These are phyloP conservation scores for Sisyra nigra DNA, from an alignment of 2,888 invertebrate species.

Conservation along the genomic window DNA sequence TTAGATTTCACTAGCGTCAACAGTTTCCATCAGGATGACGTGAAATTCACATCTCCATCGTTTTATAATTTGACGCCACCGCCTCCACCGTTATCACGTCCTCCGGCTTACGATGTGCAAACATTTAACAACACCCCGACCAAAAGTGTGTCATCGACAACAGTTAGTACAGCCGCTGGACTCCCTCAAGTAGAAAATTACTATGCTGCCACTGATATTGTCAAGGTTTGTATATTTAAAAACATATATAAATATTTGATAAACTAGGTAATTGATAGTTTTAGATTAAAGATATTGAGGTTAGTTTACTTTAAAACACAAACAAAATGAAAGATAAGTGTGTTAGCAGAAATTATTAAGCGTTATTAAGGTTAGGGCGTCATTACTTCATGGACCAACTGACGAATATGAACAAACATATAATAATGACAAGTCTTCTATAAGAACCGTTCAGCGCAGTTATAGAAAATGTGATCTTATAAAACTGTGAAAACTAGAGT, in stretches of 20 bases:
- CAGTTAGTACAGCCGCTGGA: conserved; percentile 13
- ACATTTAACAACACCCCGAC: conserved; percentile 21
- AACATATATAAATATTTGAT: background rate
- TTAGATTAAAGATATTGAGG: background rate
- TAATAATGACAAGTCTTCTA: no score
- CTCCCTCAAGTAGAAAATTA: conserved; percentile 35
- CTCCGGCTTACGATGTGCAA: conserved; percentile 30
- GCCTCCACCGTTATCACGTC: conserved; percentile 29
- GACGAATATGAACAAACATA: no score
- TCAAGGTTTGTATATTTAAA: conserved; percentile 33
- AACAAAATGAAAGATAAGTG: no score
- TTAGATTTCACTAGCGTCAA: conserved; percentile 37
- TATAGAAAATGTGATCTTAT: no score
- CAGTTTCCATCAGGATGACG: conserved; percentile 33
- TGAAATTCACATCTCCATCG: conserved; percentile 34
- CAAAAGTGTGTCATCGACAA: conserved; percentile 15
- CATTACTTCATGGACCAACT: no score
- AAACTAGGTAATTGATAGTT: background rate
- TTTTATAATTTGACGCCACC: conserved; percentile 34
- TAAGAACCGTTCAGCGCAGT: no score
- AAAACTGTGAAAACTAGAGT: no score
- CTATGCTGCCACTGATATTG: conserved; percentile 66
- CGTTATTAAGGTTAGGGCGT: no score
- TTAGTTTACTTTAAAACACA: background rate
- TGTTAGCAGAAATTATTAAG: no score